These are phyloP conservation scores for Pangasius krempfi DNA, from an alignment of 2,797 vertebrate species.

Conservation along the genomic window DNA sequence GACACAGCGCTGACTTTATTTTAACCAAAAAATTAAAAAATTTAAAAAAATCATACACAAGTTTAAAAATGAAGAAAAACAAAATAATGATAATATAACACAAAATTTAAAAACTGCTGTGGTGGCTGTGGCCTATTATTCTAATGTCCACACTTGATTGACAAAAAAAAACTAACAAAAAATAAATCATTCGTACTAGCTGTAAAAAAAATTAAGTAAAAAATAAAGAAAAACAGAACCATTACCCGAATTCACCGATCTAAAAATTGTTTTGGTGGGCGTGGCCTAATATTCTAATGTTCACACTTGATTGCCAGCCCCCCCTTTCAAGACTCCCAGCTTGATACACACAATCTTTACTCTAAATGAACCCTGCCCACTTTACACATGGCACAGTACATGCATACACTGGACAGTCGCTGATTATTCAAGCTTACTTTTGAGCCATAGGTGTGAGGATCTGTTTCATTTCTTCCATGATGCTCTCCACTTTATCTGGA, in stretches of 20 bases:
- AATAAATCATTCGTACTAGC: not conserved
- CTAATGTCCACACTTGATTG: not conserved
- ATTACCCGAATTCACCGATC: not conserved
- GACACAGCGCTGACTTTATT: not conserved
- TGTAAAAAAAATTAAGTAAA: not conserved
- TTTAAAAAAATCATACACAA: not conserved
- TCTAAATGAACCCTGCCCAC: not conserved
- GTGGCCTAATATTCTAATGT: not conserved
- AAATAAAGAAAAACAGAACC: not conserved
- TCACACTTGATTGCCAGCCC: not conserved
- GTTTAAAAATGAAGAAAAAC: not conserved
- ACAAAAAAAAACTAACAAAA: not conserved
- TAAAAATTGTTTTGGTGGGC: not conserved
- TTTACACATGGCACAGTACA: not conserved
- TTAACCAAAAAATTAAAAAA: not conserved
- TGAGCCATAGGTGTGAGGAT: constrained; percentile 91
- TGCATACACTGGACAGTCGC: too few species aligned
- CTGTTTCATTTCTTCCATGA: constrained; percentile 94
- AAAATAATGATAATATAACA: not conserved
- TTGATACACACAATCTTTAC: not conserved
- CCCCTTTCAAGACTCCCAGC: not conserved
- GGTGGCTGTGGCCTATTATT: not conserved
- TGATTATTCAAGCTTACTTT: constrained; percentile 80
- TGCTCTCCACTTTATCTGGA: constrained; percentile 81
- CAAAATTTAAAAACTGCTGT: not conserved